Evolutionary conservation across 2,888 invertebrate species (phyloP).

Genomic region (Coelinius sp.): DNA sequence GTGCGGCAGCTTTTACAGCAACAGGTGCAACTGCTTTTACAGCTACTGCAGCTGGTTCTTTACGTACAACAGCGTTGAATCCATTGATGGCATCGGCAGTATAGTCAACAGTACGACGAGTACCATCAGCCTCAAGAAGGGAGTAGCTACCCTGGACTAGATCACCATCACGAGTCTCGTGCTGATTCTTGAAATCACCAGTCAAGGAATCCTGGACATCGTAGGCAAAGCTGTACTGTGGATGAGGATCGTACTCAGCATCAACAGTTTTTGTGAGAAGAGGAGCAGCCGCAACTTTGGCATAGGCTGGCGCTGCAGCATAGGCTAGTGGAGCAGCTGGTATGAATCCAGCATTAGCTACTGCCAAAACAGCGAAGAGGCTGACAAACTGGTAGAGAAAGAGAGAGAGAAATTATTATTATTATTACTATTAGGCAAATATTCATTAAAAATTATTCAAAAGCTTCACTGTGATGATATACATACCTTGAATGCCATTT

Average conservation of each 20-base stretch:
- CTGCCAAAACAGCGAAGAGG: slow-evolving; percentile 65
- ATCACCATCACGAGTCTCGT: slow-evolving; percentile 64
- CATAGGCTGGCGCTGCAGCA: slow-evolving; percentile 58
- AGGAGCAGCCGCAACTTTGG: slow-evolving; percentile 38
- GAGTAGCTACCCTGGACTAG: slow-evolving; percentile 69
- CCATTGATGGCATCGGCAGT: slow-evolving; percentile 64
- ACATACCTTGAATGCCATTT: slow-evolving; percentile 70
- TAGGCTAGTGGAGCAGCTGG: slow-evolving; percentile 44
- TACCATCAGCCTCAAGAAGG: slow-evolving; percentile 71
- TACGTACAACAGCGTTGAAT: slow-evolving; percentile 66
- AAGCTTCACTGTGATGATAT: too few species aligned
- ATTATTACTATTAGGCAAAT: neutral
- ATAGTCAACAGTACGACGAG: slow-evolving; percentile 65
- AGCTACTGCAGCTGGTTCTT: slow-evolving; percentile 58
- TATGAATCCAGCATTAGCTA: slow-evolving; percentile 72
- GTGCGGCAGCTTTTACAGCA: slow-evolving; percentile 47
- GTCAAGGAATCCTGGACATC: slow-evolving; percentile 61
- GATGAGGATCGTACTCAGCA: slow-evolving; percentile 52
- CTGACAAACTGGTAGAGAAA: slow-evolving; percentile 59
- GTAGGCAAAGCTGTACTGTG: slow-evolving; percentile 65
- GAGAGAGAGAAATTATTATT: neutral
- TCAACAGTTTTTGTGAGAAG: slow-evolving; percentile 61
- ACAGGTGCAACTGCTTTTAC: slow-evolving; percentile 69
- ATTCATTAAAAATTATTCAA: too few species aligned
- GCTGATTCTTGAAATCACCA: slow-evolving; percentile 64